Base-by-base conservation (phyloP, 2,797 vertebrate genomes). In the Percopsis omiscomaycus region DNA sequence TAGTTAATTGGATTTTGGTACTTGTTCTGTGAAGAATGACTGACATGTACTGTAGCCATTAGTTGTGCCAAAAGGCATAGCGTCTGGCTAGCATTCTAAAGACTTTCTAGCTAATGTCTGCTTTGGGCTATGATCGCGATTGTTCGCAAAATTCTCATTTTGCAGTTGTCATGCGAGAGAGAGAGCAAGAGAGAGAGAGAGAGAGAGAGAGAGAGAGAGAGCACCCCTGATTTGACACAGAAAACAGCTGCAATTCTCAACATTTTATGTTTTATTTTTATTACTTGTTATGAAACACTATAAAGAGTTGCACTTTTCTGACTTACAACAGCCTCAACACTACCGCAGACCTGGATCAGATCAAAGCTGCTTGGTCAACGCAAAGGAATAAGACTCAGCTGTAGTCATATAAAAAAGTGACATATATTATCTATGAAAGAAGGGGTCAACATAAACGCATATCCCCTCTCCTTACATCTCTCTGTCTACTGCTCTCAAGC, bases 1-100 rank as follows among this genome's bases (percentile, higher is more conserved):
- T 44, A 15, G 42, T 66, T 68, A 71, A 81, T 80, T 74, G 69
- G 69, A 84, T 81, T 77, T 70, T 1, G 1, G 28, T 16, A 5
- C 61, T 78, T 45, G 54, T 67, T 69, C 47, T 53, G 16, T 68
- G 69, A 30, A 57, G 74, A 64, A 74, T 68, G 48, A 79, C 72
- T 62, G 74, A 65, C 37, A 53, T 59, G 64, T 66, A 55, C 55
- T 60, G 69, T 2, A 46, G 49, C 46, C 52, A 51, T 0, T 28
- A 60, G 57, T 10, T 55, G 15, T 22, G 28, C 16, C n/a, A 22
- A 2, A 52, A 46, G 30, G 3, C 12, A 30, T 10, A 49, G 11
- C 12, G 55, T 59, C 49, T 59, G 16, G 45, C 65, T 64, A 51
- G 61, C 55, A 64, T 62, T 50, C 60, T 65, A 50, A 16, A 0